Base-by-base conservation (phyloP, 2,888 invertebrate species). In the Hydriomena furcata region DNA sequence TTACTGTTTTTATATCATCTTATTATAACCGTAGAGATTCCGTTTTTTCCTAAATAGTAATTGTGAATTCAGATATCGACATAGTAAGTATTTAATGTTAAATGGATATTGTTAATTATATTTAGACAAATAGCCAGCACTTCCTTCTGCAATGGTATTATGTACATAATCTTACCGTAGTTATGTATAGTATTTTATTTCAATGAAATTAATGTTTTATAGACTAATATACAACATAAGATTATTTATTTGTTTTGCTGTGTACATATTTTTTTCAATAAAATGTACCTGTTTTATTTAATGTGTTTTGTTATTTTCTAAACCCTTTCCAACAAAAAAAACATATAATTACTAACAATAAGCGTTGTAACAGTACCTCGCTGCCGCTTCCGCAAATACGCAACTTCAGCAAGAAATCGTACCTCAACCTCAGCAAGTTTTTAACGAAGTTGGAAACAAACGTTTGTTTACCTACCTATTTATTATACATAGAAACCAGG, bases 221-320 rank as follows among this genome's bases (percentile, higher is more conserved):
- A 90, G 89, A 90, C 84, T 89, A 89, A 89, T 90, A 89, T 89
- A 90, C 88, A 86, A 87, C 61, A 84, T 90, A 90, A 90, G 89
- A 89, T 89, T 90, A 90, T 90, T 90, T 89, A 90, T 90, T 90
- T 89, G 89, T 90, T 90, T 89, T 90, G 88, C 88, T 89, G 88
- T 89, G 90, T 90, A 90, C 88, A 90, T 90, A 89, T 87, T 88
- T 89, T 88, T 89, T 88, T 88, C 88, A 89, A 89, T 89, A 88
- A 89, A 89, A 84, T 88, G 90, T 90, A 90, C 90, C 90, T 90
- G 90, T 89, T 90, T 90, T 88, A 89, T 80, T 81, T 84, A 73
- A 64, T 62, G 55, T 23, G 43, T 57, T 59, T 62, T 61, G 63
- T 58, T 64, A 61, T 50, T 49, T 52, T 61, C 65, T 35, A 12